Percentiles rank a stretch among this genome's conserved stretches.
Conservation (phyloP, 2,113 vertebrate genomes). For the Onychostruthus taczanowskii region DNA sequence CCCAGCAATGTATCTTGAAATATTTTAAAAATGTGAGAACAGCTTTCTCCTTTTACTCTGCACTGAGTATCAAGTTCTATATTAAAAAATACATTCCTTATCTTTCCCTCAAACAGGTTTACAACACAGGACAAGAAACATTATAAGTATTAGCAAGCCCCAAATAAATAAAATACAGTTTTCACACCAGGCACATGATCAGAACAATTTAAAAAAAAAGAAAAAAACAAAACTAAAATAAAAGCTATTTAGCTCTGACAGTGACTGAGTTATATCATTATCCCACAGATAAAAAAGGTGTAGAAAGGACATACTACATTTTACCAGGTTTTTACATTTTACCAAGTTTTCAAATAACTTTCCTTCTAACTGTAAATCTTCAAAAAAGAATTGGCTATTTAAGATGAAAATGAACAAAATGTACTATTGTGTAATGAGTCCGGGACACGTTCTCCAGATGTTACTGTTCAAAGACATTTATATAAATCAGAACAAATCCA, state of each 20-base stretch:
- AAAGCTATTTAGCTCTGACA: not conserved
- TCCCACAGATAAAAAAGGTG: not conserved
- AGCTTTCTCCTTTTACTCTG: not conserved
- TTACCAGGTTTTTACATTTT: not conserved
- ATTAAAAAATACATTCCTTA: not conserved
- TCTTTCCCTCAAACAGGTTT: not conserved
- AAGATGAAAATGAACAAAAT: slow-evolving; percentile 51
- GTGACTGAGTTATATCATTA: not conserved
- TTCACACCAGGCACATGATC: not conserved
- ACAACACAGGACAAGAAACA: not conserved
- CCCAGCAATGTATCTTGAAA: not conserved
- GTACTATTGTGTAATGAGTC: slow-evolving; percentile 50
- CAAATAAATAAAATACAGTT: not conserved
- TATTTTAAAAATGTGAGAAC: not conserved
- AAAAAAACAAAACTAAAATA: not conserved
- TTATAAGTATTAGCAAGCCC: not conserved
- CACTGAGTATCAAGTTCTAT: not conserved
- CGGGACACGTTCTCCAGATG: slow-evolving; percentile 39
- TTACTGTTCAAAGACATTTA: slow-evolving; percentile 51
- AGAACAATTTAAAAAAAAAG: not conserved
- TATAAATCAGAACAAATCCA: slow-evolving; percentile 35
- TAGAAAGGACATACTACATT: not conserved
- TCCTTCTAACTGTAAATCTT: not conserved
- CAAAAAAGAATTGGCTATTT: slow-evolving; percentile 21
- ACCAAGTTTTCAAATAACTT: not conserved